Evolutionary conservation across 2,888 invertebrate species (phyloP), one percentile per base, ranked within the genome.

Genomic region (Tigriopus californicus): DNA sequence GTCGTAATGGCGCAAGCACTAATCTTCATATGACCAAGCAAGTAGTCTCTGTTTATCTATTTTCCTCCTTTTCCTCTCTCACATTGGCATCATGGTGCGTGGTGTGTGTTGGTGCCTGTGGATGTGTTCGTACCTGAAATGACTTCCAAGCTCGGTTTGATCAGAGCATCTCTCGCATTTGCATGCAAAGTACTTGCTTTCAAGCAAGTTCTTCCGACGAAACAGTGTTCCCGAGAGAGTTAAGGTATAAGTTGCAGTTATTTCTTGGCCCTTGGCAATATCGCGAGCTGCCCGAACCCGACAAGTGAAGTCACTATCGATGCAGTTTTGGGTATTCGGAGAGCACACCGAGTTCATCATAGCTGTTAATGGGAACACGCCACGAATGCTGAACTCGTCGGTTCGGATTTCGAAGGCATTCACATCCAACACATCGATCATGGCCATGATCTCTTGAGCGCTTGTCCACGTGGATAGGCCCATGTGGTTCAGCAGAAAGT

Each of bases 351-450:
- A 58, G 22, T 58, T 58, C 58, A 58, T 58, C 58, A 58, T 58
- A 6, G 58, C 58, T 24, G 58, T 58, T 13, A 58, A 33, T 1
- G 58, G 58, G 24, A 49, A 58, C 49, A 58, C 20, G 10, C 58
- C 58, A 22, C 48, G 24, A 24, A 58, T 58, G 18, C 44, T 44
- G 15, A 62, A 49, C 41, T 56, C 52, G n/a, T 58, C 53, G 33
- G 51, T 51, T 49, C 61, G 63, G 20, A 64, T 64, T 48, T 64
- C 64, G 48, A 64, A 64, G 33, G 62, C 61, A 55, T 64, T 64
- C 22, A 64, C 63, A 48, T 64, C 64, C 44, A 64, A 57, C 22
- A 61, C 63, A 13, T 63, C 63, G 46, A 63, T 55, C 12, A 61
- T 60, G 41, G 62, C 59, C 57, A 62, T 61, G 41, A 64, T 61